Evolutionary conservation across 2,113 vertebrate species (phyloP).

Genomic region (Synchiropus splendidus): DNA sequence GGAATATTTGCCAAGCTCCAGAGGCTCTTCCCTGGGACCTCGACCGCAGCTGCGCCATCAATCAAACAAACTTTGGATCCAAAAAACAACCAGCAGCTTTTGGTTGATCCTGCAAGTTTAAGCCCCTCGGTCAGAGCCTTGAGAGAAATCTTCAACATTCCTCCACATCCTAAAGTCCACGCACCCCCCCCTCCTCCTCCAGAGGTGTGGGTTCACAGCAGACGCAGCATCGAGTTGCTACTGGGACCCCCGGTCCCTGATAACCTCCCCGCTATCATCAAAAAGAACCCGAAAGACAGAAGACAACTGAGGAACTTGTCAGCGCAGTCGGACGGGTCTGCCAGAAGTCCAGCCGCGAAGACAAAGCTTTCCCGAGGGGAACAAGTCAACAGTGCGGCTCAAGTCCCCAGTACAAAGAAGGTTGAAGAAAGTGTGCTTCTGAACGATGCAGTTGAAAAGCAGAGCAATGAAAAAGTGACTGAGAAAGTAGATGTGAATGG

Average conservation of each 20-base stretch:
- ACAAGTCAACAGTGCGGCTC: conserved; percentile 6
- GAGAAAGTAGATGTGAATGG: conserved; percentile 33
- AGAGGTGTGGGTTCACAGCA: conserved; percentile 68
- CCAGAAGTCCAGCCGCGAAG: conserved; percentile 28
- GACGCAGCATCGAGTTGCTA: conserved; percentile 55
- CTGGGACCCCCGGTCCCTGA: conserved; percentile 45
- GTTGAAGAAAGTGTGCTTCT: conserved; percentile 35
- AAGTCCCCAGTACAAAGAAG: conserved; percentile 15
- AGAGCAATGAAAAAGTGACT: conserved; percentile 28
- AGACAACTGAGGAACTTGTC: conserved; percentile 43
- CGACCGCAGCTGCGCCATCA: conserved; percentile 39
- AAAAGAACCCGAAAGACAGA: conserved; percentile 59
- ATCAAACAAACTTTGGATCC: conserved; percentile 1
- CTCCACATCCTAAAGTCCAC: conserved; percentile 78
- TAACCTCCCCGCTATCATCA: conserved; percentile 27
- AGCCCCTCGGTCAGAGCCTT: conserved; percentile 48
- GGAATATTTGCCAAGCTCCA: conserved; percentile 70
- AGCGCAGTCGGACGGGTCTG: conserved; percentile 29
- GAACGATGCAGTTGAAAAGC: conserved; percentile 28
- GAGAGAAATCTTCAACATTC: conserved; percentile 73
- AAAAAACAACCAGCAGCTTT: conserved; percentile 32
- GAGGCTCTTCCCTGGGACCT: conserved; percentile 59
- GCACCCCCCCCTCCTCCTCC: conserved; percentile 82
- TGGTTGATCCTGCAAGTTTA: conserved; percentile 4
- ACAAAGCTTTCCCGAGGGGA: conserved; percentile 24